These are phyloP conservation scores for Alfaro cultratus DNA, from an alignment of 2,797 vertebrate species.

Conservation along the genomic window DNA sequence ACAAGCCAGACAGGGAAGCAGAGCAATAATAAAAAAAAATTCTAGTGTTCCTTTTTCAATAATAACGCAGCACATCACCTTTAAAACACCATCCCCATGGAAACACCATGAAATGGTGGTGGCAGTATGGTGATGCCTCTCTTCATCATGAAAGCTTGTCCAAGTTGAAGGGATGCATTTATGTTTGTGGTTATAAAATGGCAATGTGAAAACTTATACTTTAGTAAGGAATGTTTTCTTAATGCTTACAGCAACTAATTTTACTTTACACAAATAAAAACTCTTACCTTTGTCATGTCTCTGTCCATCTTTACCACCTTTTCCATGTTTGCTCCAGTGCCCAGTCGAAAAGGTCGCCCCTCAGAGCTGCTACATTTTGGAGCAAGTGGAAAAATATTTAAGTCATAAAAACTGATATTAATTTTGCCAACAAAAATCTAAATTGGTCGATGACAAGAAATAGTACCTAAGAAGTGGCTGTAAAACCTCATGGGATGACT, in stretches of 20 bases:
- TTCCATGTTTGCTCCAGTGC: constrained; percentile 99
- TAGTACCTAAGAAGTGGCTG: constrained; percentile 94
- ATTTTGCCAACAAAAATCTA: not conserved
- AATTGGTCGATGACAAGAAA: not conserved
- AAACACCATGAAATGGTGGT: too few relatives aligned
- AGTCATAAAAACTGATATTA: constrained; percentile 13
- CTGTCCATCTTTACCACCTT: constrained; percentile 99
- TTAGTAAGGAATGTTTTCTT: not conserved
- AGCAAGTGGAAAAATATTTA: constrained; percentile 22
- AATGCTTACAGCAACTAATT: not conserved
- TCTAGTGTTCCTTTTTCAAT: not conserved
- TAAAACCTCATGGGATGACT: constrained; percentile 97
- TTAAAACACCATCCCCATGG: not conserved
- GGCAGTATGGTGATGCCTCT: not conserved
- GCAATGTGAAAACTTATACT: not conserved
- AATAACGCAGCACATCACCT: not conserved
- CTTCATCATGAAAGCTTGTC: not conserved
- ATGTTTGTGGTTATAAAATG: not conserved
- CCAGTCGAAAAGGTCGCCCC: constrained; percentile 95
- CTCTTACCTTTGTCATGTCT: constrained; percentile 95
- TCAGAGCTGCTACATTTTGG: constrained; percentile 90
- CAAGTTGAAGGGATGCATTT: not conserved
- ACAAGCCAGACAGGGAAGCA: not conserved
- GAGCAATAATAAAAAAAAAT: not conserved
- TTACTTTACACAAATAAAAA: not conserved